A percentile compares a stretch with the other conserved stretches of the same genome.
These are phyloP conservation scores for Epinotia nisella DNA, from an alignment of 2,888 invertebrate species.

Conservation along the genomic window DNA sequence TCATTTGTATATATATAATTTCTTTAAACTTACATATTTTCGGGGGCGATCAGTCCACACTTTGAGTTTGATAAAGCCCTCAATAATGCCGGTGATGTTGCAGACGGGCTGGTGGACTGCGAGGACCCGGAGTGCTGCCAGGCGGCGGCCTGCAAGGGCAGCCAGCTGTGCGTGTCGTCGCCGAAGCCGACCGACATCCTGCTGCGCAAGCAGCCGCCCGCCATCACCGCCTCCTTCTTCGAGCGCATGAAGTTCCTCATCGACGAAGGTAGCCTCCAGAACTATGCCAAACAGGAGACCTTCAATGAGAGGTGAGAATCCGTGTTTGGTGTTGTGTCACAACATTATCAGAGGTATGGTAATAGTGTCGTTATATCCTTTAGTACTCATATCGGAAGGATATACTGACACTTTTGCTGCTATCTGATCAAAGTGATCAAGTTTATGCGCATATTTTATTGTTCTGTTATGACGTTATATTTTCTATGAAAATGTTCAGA, in stretches of 20 bases:
- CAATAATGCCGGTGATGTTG: slow-evolving; percentile 50
- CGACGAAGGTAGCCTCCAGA: slow-evolving; percentile 98
- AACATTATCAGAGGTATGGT: background rate
- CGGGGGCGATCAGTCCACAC: background rate
- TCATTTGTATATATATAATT: background rate
- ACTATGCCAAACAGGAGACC: slow-evolving; percentile 97
- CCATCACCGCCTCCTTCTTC: slow-evolving; percentile 98
- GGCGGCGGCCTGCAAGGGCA: slow-evolving; percentile 91
- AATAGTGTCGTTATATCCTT: background rate
- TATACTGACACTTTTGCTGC: slow-evolving; percentile 1
- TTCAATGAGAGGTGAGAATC: slow-evolving; percentile 97
- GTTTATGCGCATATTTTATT: slow-evolving; percentile 4
- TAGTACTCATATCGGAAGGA: background rate
- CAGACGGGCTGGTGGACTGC: slow-evolving; percentile 98
- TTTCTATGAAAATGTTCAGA: background rate
- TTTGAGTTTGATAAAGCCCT: background rate
- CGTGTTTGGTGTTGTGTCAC: slow-evolving; percentile 71
- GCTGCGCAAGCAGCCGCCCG: slow-evolving; percentile 97
- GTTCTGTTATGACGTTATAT: background rate
- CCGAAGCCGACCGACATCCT: slow-evolving; percentile 98
- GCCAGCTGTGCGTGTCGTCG: slow-evolving; percentile 96
- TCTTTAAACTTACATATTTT: too few relatives aligned
- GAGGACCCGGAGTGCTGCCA: slow-evolving; percentile 99
- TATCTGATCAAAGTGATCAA: too few relatives aligned
- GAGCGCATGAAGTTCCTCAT: slow-evolving; percentile 99